Conservation (phyloP, 2,888 invertebrate species). For the Cecidostiba fungosa region DNA sequence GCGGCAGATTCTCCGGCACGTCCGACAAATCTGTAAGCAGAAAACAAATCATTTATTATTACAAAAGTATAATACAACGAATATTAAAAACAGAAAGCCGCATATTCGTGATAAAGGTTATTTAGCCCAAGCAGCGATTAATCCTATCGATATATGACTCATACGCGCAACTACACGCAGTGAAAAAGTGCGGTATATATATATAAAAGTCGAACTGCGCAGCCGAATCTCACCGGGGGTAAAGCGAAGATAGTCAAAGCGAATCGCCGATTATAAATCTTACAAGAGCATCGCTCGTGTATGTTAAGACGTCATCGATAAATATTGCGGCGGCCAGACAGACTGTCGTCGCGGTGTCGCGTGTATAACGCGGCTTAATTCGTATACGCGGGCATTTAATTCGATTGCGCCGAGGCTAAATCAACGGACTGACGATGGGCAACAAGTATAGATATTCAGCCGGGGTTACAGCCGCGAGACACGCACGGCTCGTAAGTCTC, state of each 20-base stretch:
- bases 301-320: slow-evolving; percentile 45
- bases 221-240: not conserved
- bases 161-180: not conserved
- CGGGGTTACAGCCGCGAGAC: slow-evolving; percentile 77
- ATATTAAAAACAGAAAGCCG: not conserved
- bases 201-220: not conserved
- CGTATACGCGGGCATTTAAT: slow-evolving; percentile 70
- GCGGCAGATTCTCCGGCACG: slow-evolving; percentile 86
- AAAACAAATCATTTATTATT: not conserved
- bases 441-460: slow-evolving; percentile 78
- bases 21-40: slow-evolving; percentile 87
- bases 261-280: slow-evolving; percentile 43
- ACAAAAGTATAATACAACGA: not conserved
- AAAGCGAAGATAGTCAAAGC: not conserved
- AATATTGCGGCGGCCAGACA: slow-evolving; percentile 38
- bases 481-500: slow-evolving; percentile 76
- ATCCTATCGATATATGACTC: not conserved
- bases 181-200: not conserved
- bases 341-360: slow-evolving; percentile 45
- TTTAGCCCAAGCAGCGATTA: not conserved
- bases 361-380: not conserved
- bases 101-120: not conserved
- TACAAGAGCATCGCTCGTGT: not conserved
- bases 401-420: slow-evolving; percentile 77
- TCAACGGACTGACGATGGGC: slow-evolving; percentile 76